These are phyloP conservation scores for Potamarius usumacintae DNA, from an alignment of 2,113 vertebrate species.

Conservation along the genomic window DNA sequence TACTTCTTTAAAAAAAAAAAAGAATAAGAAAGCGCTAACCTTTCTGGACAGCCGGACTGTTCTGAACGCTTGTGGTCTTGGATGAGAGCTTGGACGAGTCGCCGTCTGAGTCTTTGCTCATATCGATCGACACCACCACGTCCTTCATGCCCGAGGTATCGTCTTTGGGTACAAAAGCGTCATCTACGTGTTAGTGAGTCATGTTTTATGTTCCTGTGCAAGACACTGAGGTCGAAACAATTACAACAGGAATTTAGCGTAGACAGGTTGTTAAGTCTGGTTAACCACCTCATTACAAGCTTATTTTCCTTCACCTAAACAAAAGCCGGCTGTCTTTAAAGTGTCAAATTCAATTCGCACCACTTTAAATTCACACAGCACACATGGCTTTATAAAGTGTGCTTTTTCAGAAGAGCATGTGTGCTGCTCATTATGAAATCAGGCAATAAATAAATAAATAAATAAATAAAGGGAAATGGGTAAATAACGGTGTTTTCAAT, in stretches of 20 bases:
- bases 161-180: constrained; percentile 63
- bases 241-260: not conserved
- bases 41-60: constrained; percentile 79
- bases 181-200: not conserved
- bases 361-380: not conserved
- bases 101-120: constrained; percentile 86
- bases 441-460: not conserved
- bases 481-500: too few relatives aligned
- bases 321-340: constrained; percentile 1
- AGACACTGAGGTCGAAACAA: not conserved
- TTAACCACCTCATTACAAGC: constrained; percentile 22
- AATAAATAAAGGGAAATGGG: too few relatives aligned
- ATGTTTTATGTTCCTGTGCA: not conserved
- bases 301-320: constrained; percentile 19
- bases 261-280: not conserved
- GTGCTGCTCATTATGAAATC: not conserved
- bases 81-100: constrained; percentile 84
- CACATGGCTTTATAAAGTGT: not conserved
- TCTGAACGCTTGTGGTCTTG: constrained; percentile 81
- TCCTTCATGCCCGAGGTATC: constrained; percentile 90
- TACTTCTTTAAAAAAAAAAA: not conserved
- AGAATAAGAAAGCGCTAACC: constrained; percentile 67
- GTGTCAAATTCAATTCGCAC: not conserved
- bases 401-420: not conserved
- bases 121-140: constrained; percentile 89